Evolutionary conservation across 2,113 vertebrate species (phyloP).

Genomic region (Speoplatyrhinus poulsoni): DNA sequence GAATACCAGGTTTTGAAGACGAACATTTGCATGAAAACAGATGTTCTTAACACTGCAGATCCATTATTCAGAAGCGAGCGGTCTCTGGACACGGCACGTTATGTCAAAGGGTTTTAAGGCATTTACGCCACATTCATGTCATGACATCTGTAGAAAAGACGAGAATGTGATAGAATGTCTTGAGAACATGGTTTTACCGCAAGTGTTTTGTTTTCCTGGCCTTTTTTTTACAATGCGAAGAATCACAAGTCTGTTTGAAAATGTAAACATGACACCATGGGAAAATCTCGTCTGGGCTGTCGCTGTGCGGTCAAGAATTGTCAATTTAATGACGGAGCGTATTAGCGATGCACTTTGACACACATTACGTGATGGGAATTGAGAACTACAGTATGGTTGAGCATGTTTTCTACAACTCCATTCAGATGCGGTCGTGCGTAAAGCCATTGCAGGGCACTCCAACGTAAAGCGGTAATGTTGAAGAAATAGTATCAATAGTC

Average conservation of each 20-base stretch:
- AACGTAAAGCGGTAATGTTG: too few species aligned
- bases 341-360: background rate
- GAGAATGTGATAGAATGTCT: slow-evolving; percentile 76
- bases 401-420: too few species aligned
- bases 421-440: too few species aligned
- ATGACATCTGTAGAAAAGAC: slow-evolving; percentile 75
- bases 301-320: slow-evolving; percentile 6
- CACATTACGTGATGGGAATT: background rate
- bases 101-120: slow-evolving; percentile 80
- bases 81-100: slow-evolving; percentile 66
- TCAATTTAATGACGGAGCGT: background rate
- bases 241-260: slow-evolving; percentile 63
- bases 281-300: slow-evolving; percentile 12
- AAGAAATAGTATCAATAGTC: too few species aligned
- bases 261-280: slow-evolving; percentile 56
- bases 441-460: too few species aligned
- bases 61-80: slow-evolving; percentile 75
- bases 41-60: slow-evolving; percentile 76
- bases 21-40: slow-evolving; percentile 65
- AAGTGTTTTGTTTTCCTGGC: slow-evolving; percentile 74
- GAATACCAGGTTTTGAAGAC: slow-evolving; percentile 35
- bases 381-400: too few species aligned
- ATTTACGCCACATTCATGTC: slow-evolving; percentile 70
- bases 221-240: slow-evolving; percentile 55
- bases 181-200: slow-evolving; percentile 71